These are phyloP conservation scores for Syndactyla subalaris DNA, from an alignment of 2,797 vertebrate genomes.

Conservation along the genomic window DNA sequence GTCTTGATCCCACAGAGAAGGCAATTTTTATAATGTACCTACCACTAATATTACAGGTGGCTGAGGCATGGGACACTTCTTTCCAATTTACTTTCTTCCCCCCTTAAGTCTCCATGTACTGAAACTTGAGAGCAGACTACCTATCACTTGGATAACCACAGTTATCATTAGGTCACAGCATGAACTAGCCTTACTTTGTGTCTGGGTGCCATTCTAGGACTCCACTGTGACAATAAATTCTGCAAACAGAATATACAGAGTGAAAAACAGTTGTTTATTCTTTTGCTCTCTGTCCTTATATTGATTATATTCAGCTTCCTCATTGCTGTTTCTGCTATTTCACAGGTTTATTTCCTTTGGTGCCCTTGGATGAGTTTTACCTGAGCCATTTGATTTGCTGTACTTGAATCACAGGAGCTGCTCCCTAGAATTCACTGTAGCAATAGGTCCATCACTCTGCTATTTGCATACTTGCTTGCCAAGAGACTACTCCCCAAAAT, in stretches of 20 bases:
- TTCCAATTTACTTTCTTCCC: not conserved
- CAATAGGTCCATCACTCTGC: not conserved
- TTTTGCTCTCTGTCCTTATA: constrained; percentile 16
- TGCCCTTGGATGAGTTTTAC: constrained; percentile 36
- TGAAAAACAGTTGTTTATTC: not conserved
- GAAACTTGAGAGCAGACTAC: not conserved
- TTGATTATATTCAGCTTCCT: constrained; percentile 8
- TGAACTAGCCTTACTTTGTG: not conserved
- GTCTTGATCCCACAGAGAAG: not conserved
- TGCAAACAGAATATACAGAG: not conserved
- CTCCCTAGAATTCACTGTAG: constrained; percentile 17
- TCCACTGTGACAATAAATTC: not conserved
- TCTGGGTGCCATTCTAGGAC: not conserved
- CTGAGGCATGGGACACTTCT: not conserved
- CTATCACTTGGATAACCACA: not conserved
- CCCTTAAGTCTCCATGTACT: not conserved
- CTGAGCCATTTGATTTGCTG: constrained; percentile 17
- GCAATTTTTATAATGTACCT: not conserved
- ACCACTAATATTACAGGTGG: not conserved
- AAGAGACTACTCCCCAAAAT: not conserved
- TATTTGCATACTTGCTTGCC: constrained; percentile 8
- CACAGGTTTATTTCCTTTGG: not conserved
- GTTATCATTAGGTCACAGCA: not conserved
- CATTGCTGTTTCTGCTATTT: not conserved
- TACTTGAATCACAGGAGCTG: not conserved